These are phyloP conservation scores for Drosophila algonquin DNA, from an alignment of 2,888 invertebrate genomes.

Conservation along the genomic window DNA sequence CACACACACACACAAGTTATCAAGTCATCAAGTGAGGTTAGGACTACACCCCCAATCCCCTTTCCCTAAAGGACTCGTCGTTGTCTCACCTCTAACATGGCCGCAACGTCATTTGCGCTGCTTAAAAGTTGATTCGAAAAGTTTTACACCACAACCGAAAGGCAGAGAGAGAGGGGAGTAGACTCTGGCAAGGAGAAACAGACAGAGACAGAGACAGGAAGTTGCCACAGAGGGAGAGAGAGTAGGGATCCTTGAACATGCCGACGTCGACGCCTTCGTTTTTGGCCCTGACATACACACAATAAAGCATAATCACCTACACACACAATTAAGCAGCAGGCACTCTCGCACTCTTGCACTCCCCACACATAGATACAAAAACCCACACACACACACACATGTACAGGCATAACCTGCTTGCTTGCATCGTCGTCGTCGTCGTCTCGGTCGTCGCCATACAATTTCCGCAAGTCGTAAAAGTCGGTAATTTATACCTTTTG, in stretches of 20 bases:
- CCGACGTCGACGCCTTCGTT: slow-evolving; percentile 43
- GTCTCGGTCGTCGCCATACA: slow-evolving; percentile 71
- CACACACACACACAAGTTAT: slow-evolving; percentile 62
- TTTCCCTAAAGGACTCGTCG: slow-evolving; percentile 36
- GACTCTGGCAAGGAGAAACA: background rate
- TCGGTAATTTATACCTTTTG: slow-evolving; percentile 80
- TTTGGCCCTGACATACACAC: slow-evolving; percentile 62
- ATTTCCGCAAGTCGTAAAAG: slow-evolving; percentile 80
- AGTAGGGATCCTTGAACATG: slow-evolving; percentile 34
- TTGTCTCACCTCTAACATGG: slow-evolving; percentile 44
- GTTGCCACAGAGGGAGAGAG: slow-evolving; percentile 3
- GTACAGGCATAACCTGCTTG: slow-evolving; percentile 45
- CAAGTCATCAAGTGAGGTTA: slow-evolving; percentile 70
- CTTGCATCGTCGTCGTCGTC: slow-evolving; percentile 66
- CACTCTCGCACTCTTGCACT: slow-evolving; percentile 26
- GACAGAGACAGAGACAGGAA: slow-evolving; percentile 9
- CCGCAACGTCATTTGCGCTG: slow-evolving; percentile 76
- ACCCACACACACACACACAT: slow-evolving; percentile 19
- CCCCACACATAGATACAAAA: slow-evolving; percentile 29
- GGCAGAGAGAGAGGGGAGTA: background rate
- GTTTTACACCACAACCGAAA: slow-evolving; percentile 63
- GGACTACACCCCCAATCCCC: slow-evolving; percentile 3
- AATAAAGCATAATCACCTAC: slow-evolving; percentile 73
- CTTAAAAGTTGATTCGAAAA: slow-evolving; percentile 79
- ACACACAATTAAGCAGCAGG: slow-evolving; percentile 68